These are phyloP conservation scores for Oikopleura vanhoeffeni DNA, from an alignment of 23 tunicate genomes.

Conservation along the genomic window DNA sequence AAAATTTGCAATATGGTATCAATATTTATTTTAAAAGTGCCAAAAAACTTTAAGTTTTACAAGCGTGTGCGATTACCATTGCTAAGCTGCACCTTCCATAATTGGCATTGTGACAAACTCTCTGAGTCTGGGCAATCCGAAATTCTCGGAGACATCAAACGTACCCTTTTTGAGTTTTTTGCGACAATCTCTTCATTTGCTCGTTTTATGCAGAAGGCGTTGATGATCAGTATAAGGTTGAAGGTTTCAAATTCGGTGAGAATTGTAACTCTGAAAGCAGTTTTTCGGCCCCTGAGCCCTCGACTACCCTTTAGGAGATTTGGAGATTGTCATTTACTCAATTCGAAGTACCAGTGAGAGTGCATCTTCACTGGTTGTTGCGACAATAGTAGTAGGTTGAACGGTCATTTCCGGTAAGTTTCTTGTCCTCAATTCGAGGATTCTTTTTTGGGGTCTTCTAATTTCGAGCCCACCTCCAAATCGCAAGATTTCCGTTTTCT, in stretches of 20 bases:
- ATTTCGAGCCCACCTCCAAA: neutral
- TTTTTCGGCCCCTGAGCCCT: neutral
- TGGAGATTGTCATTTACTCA: neutral
- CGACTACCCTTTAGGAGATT: neutral
- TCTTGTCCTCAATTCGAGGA: neutral
- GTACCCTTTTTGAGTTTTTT: conserved; percentile 6
- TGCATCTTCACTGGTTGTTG: neutral
- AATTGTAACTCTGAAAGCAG: neutral
- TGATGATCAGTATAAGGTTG: neutral
- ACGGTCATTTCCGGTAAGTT: neutral
- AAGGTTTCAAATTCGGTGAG: neutral
- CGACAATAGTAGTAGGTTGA: neutral
- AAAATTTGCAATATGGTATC: too few species aligned
- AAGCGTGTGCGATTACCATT: neutral
- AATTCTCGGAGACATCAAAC: conserved; percentile 42
- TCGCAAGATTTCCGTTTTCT: neutral
- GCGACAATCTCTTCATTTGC: neutral
- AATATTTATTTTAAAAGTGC: too few species aligned
- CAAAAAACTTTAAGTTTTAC: neutral
- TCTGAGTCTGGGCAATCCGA: conserved; percentile 59
- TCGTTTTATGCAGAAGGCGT: neutral
- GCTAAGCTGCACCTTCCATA: conserved; percentile 87
- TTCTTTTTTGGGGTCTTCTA: neutral
- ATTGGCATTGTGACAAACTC: conserved; percentile 59
- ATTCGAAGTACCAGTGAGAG: neutral